Base-by-base conservation (phyloP, 1,140 invertebrate species). In the Paraescarpia echinospica region DNA sequence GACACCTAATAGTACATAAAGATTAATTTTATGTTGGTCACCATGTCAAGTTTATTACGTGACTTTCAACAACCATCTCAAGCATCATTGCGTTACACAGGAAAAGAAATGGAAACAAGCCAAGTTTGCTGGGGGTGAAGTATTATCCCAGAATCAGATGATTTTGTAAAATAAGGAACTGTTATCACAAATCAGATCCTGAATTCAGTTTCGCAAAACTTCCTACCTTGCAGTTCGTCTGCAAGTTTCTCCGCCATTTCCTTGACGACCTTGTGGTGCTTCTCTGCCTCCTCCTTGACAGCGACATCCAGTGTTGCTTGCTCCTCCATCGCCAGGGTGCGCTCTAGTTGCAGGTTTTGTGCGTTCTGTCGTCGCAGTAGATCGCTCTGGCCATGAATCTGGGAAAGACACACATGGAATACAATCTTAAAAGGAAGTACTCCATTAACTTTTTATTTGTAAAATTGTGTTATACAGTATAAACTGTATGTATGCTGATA, bases 291-390 rank as follows among this genome's bases (percentile, higher is more conserved):
- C 4, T 94, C 94, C 33, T 94, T 92, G 22, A 95, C 89, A 48
- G 94, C n/a, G 34, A 92, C 92, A 31, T 93, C 93, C 27, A 95
- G 92, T 0, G 94, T 93, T 90, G 94, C 94, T 89, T 93, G 93
- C 93, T 96, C 95, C 88, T 95, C 94, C 35, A 94, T 93, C 41
- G 94, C 92, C 34, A 96, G 91, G n/a, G 95, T 95, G 90, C 94
- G 92, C 91, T 95, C 95, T 91, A 96, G 92, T 88, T 94, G 93
- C 90, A 95, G 93, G 35, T 93, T 94, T 92, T 95, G 95, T 14
- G 93, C 94, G 89, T 95, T 95, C 91, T 95, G 95, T 92, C 94
- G 93, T 12, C 95, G 93, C 14, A 96, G 92, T n/a, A 95, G n/a
- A 35, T 95, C 95, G 34, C 94, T 94, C 33, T 59, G 35, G 8